Evolutionary conservation across 1,140 invertebrate species (phyloP), one percentile per base, ranked within the genome.

Genomic region (Penaeus japonicus): DNA sequence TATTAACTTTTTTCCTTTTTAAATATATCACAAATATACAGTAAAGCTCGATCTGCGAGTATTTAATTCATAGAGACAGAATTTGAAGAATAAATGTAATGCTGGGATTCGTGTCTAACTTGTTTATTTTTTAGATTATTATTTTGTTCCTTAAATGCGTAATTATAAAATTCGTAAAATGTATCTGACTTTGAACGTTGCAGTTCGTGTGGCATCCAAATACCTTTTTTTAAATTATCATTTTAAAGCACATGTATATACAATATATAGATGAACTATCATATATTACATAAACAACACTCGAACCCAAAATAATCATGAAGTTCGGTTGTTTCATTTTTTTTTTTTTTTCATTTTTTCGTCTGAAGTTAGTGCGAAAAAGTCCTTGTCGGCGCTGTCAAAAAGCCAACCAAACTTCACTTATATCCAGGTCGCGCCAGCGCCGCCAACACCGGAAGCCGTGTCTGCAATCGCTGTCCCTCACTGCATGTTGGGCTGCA

Each of bases 11-110:
- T 20, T 75, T n/a, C 20, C 12, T 35, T 20, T 62, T 53, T 22
- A 80, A 53, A 87, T 81, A 81, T 39, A 87, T 87, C 39, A 81
- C 55, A 59, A 81, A 87, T 77, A 32, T 54, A 79, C 35, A 47
- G 55, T 78, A 77, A 86, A 86, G 79, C 59, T 70, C 85, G 65
- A 22, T 75, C 54, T 79, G 77, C 77, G 77, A 79, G 77, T 79
- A 79, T 79, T 47, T 79, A 18, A 79, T 79, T 79, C 39, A 53
- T 32, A 79, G 77, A 53, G 77, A 79, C 47, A 79, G 39, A 39
- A 32, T 79, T n/a, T 15, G 54, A 53, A 20, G 22, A 79, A 54
- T 79, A 53, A 79, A 78, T 24, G 77, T n/a, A 39, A 54, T 79
- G 39, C 18, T 39, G 47, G n/a, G 7, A 78, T 39, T n/a, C n/a